Conservation (phyloP, 23 tunicate genomes). For the Diplosoma virens region DNA sequence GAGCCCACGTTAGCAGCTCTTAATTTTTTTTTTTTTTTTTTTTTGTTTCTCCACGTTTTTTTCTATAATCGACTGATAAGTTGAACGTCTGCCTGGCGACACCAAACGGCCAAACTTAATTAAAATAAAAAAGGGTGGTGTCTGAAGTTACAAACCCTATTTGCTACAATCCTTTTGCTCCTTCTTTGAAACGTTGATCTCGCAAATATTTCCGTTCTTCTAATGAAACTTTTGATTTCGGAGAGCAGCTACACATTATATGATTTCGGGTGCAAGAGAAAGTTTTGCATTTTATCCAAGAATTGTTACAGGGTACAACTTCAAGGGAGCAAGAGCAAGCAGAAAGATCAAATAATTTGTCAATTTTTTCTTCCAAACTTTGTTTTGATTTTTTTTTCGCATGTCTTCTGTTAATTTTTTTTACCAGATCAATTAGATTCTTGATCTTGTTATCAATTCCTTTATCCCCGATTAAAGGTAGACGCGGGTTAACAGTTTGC, state of each 20-base stretch:
- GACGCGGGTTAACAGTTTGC: background rate
- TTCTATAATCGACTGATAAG: too few relatives aligned
- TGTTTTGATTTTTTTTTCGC: background rate
- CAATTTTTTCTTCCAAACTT: background rate
- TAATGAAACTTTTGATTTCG: background rate
- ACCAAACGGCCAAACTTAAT: too few relatives aligned
- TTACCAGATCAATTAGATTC: background rate
- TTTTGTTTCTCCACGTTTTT: too few relatives aligned
- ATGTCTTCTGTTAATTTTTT: background rate
- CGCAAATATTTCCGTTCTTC: background rate
- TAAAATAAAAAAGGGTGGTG: too few relatives aligned
- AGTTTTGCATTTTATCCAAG: background rate
- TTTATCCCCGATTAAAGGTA: background rate
- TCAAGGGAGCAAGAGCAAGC: conserved; percentile 2
- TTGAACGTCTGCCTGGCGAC: too few relatives aligned
- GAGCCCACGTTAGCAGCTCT: too few relatives aligned
- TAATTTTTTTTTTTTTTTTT: too few relatives aligned
- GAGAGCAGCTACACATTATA: background rate
- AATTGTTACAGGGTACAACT: background rate
- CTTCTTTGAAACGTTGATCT: conserved; percentile 1
- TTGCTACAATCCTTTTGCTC: too few relatives aligned
- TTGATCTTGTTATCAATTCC: background rate
- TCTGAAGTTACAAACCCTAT: too few relatives aligned
- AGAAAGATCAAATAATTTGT: conserved; percentile 7
- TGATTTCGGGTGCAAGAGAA: background rate